These are phyloP conservation scores for Caenorhabditis angaria DNA, from an alignment of 2,888 invertebrate species.

Conservation along the genomic window DNA sequence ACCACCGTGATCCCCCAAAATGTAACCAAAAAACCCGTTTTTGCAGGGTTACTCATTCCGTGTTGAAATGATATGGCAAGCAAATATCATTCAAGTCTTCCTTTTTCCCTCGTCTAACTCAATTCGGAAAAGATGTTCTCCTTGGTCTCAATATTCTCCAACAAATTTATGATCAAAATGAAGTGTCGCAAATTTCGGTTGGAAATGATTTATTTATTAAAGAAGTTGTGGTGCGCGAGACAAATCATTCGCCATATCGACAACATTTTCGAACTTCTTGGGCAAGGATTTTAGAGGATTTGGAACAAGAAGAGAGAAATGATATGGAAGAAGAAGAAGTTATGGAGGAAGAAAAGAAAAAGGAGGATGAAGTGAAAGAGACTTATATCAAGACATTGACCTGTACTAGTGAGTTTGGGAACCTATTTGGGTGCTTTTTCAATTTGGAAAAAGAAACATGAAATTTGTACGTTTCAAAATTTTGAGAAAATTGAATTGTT, in stretches of 20 bases:
- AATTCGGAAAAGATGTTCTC: slow-evolving; percentile 11
- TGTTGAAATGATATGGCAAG: slow-evolving; percentile 63
- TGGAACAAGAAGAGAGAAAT: slow-evolving; percentile 5
- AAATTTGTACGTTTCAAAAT: too few relatives aligned
- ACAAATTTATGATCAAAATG: not conserved
- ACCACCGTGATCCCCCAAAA: too few relatives aligned
- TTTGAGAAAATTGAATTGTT: too few relatives aligned
- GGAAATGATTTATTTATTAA: slow-evolving; percentile 28
- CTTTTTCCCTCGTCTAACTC: slow-evolving; percentile 20
- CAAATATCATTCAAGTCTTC: slow-evolving; percentile 33
- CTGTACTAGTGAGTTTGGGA: slow-evolving; percentile 19
- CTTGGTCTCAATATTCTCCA: slow-evolving; percentile 5
- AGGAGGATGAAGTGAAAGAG: slow-evolving; percentile 7
- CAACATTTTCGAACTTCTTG: slow-evolving; percentile 15
- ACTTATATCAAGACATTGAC: slow-evolving; percentile 35
- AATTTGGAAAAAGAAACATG: too few relatives aligned
- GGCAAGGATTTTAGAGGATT: not conserved
- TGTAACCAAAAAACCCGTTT: too few relatives aligned
- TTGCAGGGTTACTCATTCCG: slow-evolving; percentile 61
- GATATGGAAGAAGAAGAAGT: not conserved
- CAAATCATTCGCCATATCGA: slow-evolving; percentile 62
- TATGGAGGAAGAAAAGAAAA: slow-evolving; percentile 2
- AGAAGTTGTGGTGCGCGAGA: slow-evolving; percentile 54
- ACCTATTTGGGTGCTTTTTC: too few relatives aligned
- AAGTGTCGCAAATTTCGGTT: not conserved